Evolutionary conservation across 2,888 invertebrate genomes (phyloP), one percentile per base, ranked within the genome.

Genomic region (Clepsis dumicolana): DNA sequence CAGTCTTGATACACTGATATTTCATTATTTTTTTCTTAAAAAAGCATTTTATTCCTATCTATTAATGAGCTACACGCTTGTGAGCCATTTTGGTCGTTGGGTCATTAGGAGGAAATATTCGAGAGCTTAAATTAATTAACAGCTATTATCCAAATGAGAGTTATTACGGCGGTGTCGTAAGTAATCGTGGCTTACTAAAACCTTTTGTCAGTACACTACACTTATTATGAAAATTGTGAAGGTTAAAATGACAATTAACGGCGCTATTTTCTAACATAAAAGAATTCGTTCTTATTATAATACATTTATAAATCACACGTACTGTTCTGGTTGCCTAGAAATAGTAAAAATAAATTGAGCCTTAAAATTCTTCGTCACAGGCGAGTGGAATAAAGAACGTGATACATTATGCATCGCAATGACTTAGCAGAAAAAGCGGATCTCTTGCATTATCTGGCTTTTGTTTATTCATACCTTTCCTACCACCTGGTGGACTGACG

Each of bases 121-220:
- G 81, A 83, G 82, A 75, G 83, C 83, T 86, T 83, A 86, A 87
- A 91, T 91, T 90, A 90, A 90, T 91, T 89, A 88, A 87, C 77
- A 76, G 82, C 86, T 84, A 87, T 89, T 86, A 89, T 80, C 69
- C 74, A 71, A 89, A 88, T 86, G 81, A 83, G 86, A 82, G 84
- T 85, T 84, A 87, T 88, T 86, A 87, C 77, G 72, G 32, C 35
- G 70, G 48, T 60, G 68, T 70, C 70, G 50, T 64, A 52, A 70
- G 72, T 61, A 70, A 64, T 52, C 64, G 67, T 70, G 57, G 69
- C 44, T 72, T 68, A 65, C 68, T 44, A 32, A 32, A 48, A 56
- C 16, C 57, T 67, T 56, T 61, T 35, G 54, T 56, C 25, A 14
- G 50, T 12, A 14, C 27, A 16, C 12, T 16, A 38, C 24, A 56